Evolutionary conservation across 1,140 invertebrate genomes (phyloP), one percentile per base, ranked within the genome.

Genomic region (Pogonognathellus flavescens): DNA sequence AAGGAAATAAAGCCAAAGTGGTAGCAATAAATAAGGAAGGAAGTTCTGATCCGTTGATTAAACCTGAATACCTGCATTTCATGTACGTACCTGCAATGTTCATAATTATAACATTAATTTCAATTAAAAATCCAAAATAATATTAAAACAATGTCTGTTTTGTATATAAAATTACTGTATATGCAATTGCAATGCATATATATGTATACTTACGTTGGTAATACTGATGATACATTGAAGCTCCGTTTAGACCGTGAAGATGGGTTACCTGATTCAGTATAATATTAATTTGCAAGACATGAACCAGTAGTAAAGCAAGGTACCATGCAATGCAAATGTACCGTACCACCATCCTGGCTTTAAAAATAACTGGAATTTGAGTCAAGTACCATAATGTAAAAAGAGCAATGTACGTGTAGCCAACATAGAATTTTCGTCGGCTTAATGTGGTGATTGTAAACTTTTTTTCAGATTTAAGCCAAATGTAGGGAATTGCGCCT

Each of bases 341-440:
- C 6, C 70, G 22, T 14, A 31, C 62, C 0, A 66, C 16, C 11
- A 66, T 13, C 18, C 25, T 25, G 5, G 62, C 8, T 10, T 66
- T 66, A 4, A 60, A 5, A 9, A 22, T 10, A 22, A 20, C 59
- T 10, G 59, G 59, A 20, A 22, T 22, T 20, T 20, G 18, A 14
- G 25, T 16, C 4, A 66, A 9, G 53, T 5, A 55, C 53, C 16
- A 11, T 55, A 16, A 10, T 16, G 16, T 16, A 10, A 5, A 20
- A 10, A 62, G n/a, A 62, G 3, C 16, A 50, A 49, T n/a, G 9
- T 18, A 0, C 16, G 14, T 14, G 0, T 50, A 49, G 9, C 7
- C 22, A 66, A 55, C 53, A 76, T 6, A 76, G n/a, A 76, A 50
- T 49, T 76, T 76, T 76, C 3, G 31, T 76, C 70, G 25, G 41